Percentiles rank a stretch among this genome's conserved stretches.
phyloP scores from a whole-genome alignment of 2,113 vertebrate species.

The Sander vitreus region DNA sequence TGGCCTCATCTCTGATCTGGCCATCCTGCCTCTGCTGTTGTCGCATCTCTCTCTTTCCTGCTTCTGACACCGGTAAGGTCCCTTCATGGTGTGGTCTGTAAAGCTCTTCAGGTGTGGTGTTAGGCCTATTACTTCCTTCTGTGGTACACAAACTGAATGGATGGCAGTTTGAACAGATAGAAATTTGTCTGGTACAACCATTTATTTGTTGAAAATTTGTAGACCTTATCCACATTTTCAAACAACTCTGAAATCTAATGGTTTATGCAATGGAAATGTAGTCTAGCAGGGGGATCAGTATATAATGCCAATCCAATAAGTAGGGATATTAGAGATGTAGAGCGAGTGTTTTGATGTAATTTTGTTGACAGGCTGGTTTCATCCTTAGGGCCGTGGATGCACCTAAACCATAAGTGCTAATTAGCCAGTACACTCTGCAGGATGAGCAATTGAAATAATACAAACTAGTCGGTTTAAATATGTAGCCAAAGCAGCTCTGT shows the following conservation, averaged over 20 bases:
- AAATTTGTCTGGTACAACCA: not conserved
- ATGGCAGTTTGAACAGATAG: not conserved
- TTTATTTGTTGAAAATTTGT: not conserved
- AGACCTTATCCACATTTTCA: not conserved
- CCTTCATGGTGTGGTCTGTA: not conserved
- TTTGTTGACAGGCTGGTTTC: not conserved
- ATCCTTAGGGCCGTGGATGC: not conserved
- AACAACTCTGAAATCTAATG: not conserved
- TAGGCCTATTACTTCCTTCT: not conserved
- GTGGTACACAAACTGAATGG: not conserved
- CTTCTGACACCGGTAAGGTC: slow-evolving; percentile 67
- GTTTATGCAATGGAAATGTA: not conserved
- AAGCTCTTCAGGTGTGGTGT: not conserved
- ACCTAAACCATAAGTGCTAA: not conserved
- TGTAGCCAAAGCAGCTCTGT: slow-evolving; percentile 9
- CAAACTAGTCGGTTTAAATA: not conserved
- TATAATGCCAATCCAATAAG: not conserved
- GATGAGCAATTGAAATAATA: slow-evolving; percentile 19
- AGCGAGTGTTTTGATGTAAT: not conserved
- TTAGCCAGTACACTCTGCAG: not conserved
- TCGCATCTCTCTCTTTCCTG: slow-evolving; percentile 22
- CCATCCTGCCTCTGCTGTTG: slow-evolving; percentile 34
- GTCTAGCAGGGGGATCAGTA: not conserved
- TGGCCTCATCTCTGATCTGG: slow-evolving; percentile 49
- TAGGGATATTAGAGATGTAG: not conserved